Evolutionary conservation across 2,888 invertebrate species (phyloP), one percentile per base, ranked within the genome.

Genomic region (Cephus pulcher): DNA sequence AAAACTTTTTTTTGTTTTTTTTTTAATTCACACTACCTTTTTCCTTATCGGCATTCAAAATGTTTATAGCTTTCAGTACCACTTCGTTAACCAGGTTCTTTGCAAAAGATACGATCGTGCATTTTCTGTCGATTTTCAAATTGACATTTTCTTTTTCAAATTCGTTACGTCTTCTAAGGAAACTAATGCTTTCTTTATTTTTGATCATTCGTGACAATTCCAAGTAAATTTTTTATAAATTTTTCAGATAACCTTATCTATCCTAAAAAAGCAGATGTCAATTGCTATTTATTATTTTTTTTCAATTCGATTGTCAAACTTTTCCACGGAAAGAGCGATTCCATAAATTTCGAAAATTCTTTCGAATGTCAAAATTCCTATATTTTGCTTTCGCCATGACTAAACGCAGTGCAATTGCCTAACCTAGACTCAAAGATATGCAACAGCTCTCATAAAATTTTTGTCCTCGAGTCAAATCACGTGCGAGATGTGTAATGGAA

Each of bases 21-120:
- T 37, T 37, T 12, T 1, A 23, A 56, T 56, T 56, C 23, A 56
- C 33, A 34, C 23, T 71, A 71, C 71, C 71, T 73, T 69, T 71
- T 33, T 69, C 76, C 12, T 56, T 76, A 34, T 73, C 37, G 3
- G 33, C 30, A 37, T 84, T 82, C 68, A 84, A 69, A 75, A 80
- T 75, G 71, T 86, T 80, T 73, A 88, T 82, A 12, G 86, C 88
- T 78, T 88, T 84, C 35, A 83, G 33, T 79, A 87, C 84, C 75
- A 88, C 85, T 75, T 84, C 82, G 76, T 86, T 83, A 33, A 89
- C 79, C 73, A 89, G 80, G 73, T 83, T 84, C 80, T 83, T 85
- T 15, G 84, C 88, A 68, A 88, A 86, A 69, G 81, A 79, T 69
- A 87, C 80, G 81, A 84, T 81, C 34, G 85, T 82, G 76, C 34